Evolutionary conservation across 2,797 vertebrate genomes (phyloP), one percentile per base, ranked within the genome.

Genomic region (Rhinatrema bivittatum): DNA sequence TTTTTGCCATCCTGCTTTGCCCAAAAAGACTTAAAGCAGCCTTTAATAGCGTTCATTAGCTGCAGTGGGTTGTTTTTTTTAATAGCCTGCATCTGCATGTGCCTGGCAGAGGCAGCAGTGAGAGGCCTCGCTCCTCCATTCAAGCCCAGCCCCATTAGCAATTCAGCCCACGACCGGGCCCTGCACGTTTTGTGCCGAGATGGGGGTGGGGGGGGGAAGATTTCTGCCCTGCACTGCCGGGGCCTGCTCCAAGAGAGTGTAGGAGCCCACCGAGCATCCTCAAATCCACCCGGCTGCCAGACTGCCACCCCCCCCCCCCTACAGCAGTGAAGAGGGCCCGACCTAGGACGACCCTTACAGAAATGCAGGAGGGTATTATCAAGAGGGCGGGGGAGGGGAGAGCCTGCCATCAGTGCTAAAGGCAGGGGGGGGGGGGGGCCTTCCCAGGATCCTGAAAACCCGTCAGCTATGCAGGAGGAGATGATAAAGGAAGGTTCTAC

Each of bases 41-140:
- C 39, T 47, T 27, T 48, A 35, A 43, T 51, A 27, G 25, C 52
- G 42, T 25, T 37, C 38, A 37, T 28, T 57, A 48, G 55, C 20
- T 16, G 16, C 16, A 3, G 12, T 43, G 26, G 30, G 6, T 34
- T 55, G n/a, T n/a, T n/a, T n/a, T n/a, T n/a, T 25, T 15, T 10
- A 58, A 48, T 0, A n/a, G 0, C 13, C 29, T 34, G 15, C 29
- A 23, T 7, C 31, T 16, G 28, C 9, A 50, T 32, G 24, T 46
- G 32, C 42, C 43, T 34, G 22, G 26, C 10, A 16, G n/a, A 16
- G 25, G 16, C 20, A 29, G 8, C 35, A 20, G 18, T 20, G 20
- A n/a, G 26, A 25, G 30, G 16, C 32, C 25, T n/a, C n/a, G n/a
- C n/a, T n/a, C n/a, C n/a, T n/a, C n/a, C n/a, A n/a, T n/a, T n/a